These are phyloP conservation scores for Pterostichus madidus DNA, from an alignment of 2,888 invertebrate species.

Conservation along the genomic window DNA sequence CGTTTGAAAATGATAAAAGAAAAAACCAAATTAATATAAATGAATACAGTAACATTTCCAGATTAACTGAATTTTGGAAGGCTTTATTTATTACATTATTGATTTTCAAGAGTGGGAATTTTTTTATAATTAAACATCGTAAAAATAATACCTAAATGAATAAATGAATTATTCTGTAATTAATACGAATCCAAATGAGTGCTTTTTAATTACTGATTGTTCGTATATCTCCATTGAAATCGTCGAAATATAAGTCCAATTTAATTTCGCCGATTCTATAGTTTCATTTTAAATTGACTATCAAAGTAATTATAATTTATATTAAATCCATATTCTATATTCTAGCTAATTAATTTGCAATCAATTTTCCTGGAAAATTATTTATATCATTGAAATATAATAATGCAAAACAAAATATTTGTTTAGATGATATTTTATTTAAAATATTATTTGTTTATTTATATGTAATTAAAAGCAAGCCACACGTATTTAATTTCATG, in stretches of 20 bases:
- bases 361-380: constrained; percentile 22
- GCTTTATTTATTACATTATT: background rate
- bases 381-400: constrained; percentile 25
- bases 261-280: constrained; percentile 29
- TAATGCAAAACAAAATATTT: constrained; percentile 36
- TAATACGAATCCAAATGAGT: constrained; percentile 36
- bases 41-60: background rate
- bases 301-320: constrained; percentile 41
- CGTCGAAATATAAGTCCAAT: constrained; percentile 35
- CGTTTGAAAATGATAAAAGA: no score
- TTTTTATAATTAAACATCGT: background rate
- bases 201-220: constrained; percentile 36
- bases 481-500: constrained; percentile 34
- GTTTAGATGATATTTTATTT: constrained; percentile 19
- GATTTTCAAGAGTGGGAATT: constrained; percentile 18
- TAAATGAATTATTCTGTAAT: constrained; percentile 14
- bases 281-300: constrained; percentile 46
- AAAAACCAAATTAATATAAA: no score
- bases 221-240: constrained; percentile 17
- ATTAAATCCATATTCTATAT: constrained; percentile 18
- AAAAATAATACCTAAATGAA: constrained; percentile 23
- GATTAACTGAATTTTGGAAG: background rate
- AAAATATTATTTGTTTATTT: constrained; percentile 45
- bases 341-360: constrained; percentile 37
- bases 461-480: constrained; percentile 42